Percentiles rank a stretch among this genome's conserved stretches.
These are phyloP conservation scores for Sympetrum striolatum DNA, from an alignment of 2,888 invertebrate species.

Conservation along the genomic window DNA sequence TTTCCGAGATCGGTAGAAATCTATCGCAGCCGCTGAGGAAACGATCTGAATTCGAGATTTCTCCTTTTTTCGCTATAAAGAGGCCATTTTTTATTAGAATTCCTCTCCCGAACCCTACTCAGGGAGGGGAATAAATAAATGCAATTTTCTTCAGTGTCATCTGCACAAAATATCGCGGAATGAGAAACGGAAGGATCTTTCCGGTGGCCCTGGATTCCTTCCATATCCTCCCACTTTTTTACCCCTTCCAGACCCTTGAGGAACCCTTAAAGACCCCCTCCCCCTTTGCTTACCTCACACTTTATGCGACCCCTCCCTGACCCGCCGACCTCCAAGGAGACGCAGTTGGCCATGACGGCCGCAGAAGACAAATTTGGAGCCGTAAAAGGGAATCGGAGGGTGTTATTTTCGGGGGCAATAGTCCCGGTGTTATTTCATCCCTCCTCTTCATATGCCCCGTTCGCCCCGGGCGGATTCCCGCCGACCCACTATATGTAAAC, in stretches of 20 bases:
- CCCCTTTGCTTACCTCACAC: no score
- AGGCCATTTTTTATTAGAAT: neutral
- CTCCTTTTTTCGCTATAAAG: neutral
- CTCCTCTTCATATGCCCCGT: no score
- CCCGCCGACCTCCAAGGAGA: no score
- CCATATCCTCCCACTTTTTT: neutral
- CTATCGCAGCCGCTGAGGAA: neutral
- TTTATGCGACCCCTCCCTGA: no score
- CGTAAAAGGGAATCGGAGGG: neutral
- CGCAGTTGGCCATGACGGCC: constrained; percentile 21
- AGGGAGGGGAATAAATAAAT: neutral
- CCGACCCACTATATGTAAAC: no score
- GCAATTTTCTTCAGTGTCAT: constrained; percentile 33
- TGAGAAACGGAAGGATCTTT: constrained; percentile 25
- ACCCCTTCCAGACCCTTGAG: no score
- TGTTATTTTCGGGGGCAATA: neutral
- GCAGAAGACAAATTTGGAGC: constrained; percentile 5
- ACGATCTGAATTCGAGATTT: neutral
- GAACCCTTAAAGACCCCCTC: no score
- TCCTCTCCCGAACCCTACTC: neutral
- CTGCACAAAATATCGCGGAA: constrained; percentile 30
- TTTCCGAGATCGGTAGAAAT: no score
- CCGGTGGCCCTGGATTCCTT: constrained; percentile 2
- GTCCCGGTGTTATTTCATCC: no score
- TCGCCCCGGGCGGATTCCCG: no score